These are phyloP conservation scores for Megathymus violae DNA, from an alignment of 1,140 invertebrate species.

Conservation along the genomic window DNA sequence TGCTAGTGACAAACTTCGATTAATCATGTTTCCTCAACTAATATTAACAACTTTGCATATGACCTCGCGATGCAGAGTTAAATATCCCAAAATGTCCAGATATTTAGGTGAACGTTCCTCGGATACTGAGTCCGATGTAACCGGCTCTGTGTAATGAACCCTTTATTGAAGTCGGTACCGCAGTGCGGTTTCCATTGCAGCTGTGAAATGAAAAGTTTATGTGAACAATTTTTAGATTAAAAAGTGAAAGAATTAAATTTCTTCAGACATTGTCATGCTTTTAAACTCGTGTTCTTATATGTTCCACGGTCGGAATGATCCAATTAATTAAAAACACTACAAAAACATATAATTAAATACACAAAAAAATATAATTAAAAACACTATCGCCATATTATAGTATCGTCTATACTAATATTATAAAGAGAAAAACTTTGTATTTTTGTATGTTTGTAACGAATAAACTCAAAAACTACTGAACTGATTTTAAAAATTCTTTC, in stretches of 20 bases:
- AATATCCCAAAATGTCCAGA: neutral
- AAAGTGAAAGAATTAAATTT: conserved; percentile 10
- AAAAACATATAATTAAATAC: too few relatives aligned
- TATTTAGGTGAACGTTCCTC: conserved; percentile 5
- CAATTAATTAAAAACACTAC: too few relatives aligned
- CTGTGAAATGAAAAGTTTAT: conserved; percentile 9
- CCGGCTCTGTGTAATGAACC: conserved; percentile 14
- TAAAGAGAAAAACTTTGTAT: too few relatives aligned
- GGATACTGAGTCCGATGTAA: conserved; percentile 5
- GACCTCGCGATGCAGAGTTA: conserved; percentile 42
- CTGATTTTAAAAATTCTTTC: too few relatives aligned
- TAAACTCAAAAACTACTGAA: too few relatives aligned
- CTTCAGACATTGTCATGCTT: neutral
- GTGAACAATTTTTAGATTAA: conserved; percentile 10
- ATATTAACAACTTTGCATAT: conserved; percentile 59
- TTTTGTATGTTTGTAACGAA: too few relatives aligned
- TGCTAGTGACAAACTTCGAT: conserved; percentile 11
- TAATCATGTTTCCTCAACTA: conserved; percentile 42
- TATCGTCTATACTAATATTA: too few relatives aligned
- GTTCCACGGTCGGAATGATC: neutral
- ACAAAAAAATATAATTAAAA: too few relatives aligned
- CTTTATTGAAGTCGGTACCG: conserved; percentile 22
- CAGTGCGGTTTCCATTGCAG: conserved; percentile 18
- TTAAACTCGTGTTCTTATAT: neutral
- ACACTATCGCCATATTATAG: too few relatives aligned